Evolutionary conservation across 2,797 vertebrate genomes (phyloP), one percentile per base, ranked within the genome.

Genomic region (Arnoldichthys spilopterus): DNA sequence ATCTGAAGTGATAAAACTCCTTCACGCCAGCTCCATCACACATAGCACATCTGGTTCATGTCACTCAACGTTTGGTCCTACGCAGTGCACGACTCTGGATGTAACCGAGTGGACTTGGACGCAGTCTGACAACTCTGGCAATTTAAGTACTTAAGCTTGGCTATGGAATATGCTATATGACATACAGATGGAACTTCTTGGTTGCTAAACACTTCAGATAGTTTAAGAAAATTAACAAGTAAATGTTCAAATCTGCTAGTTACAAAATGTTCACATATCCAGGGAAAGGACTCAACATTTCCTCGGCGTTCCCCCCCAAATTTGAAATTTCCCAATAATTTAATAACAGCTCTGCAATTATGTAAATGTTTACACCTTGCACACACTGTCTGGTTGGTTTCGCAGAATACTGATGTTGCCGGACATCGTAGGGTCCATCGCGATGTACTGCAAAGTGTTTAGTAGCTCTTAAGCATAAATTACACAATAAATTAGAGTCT

Each of bases 401-500:
- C 16, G 16, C 7, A 72, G 43, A 83, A 83, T 34, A 85, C 78
- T 76, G 78, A 64, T 37, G 40, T 71, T 49, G 56, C 5, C 51
- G 37, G 32, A 26, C 30, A 28, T 28, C 15, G 7, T 71, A 43
- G 4, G 58, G n/a, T 78, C 40, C 40, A 11, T 22, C 32, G 11
- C 7, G 8, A 22, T 13, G 43, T 1, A 15, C 12, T 32, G 79
- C 51, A 73, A 49, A 64, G 18, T 40, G 56, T 72, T 34, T 18
- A 6, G 28, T 45, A 72, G 34, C 71, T 73, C 72, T 82, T 18
- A 81, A 84, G 73, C 83, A 92, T 90, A 91, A 92, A 91, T 92
- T 88, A 88, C 51, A 88, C 76, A 92, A 91, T 93, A 92, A 92
- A 90, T 92, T 91, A 61, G 90, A 90, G 74, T 80, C 78, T 70